These are phyloP conservation scores for Carapus acus DNA, from an alignment of 2,797 vertebrate species.

Conservation along the genomic window DNA sequence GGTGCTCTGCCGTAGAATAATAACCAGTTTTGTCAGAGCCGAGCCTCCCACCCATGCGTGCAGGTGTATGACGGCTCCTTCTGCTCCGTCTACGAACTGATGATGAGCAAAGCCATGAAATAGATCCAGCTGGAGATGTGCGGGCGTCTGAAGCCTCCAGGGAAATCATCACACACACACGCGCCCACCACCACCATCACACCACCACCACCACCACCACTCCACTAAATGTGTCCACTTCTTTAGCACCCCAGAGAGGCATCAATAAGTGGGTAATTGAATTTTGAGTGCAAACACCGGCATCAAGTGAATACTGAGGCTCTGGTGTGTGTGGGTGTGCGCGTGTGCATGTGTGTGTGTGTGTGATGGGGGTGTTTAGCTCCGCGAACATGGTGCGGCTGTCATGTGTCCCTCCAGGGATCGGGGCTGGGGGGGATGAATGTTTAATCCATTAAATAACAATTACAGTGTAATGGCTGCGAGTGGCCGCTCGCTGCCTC, in stretches of 20 bases:
- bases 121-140: constrained; percentile 78
- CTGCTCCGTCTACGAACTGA: constrained; percentile 56
- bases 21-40: constrained; percentile 2
- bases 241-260: constrained; percentile 90
- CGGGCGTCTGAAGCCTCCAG: constrained; percentile 79
- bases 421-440: constrained; percentile 84
- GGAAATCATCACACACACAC: constrained; percentile 82
- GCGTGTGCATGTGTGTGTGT: too few species aligned
- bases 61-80: constrained; percentile 55
- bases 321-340: constrained; percentile 6
- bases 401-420: constrained; percentile 72
- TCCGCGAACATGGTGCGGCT: constrained; percentile 70
- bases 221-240: constrained; percentile 79
- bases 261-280: constrained; percentile 99
- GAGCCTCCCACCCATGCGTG: constrained; percentile 22
- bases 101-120: constrained; percentile 75
- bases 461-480: constrained; percentile 76
- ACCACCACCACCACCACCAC: constrained; percentile 57
- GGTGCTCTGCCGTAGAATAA: too few species aligned
- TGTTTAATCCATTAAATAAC: constrained; percentile 97
- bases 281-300: constrained; percentile 94
- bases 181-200: constrained; percentile 52
- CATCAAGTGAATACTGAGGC: constrained; percentile 48
- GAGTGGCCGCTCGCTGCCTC: constrained; percentile 37
- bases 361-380: constrained; percentile 58